phyloP scores from a whole-genome alignment of 2,797 vertebrate genomes.

The Crenuchus spilurus region DNA sequence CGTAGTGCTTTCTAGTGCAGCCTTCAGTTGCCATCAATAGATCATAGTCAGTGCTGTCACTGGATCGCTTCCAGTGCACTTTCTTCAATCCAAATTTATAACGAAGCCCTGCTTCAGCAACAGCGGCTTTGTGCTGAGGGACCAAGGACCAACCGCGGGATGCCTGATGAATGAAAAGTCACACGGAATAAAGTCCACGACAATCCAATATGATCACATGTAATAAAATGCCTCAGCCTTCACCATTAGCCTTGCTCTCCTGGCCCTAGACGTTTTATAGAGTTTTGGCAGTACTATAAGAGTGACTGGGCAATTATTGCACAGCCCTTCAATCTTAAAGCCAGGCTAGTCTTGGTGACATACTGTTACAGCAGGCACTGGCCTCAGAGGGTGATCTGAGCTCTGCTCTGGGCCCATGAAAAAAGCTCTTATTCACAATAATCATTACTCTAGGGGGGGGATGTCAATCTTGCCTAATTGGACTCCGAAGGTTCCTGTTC shows the following conservation, averaged over 20 bases:
- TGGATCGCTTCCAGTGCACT: background rate
- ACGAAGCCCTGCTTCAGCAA: background rate
- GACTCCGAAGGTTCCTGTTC: slow-evolving; percentile 57
- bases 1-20: background rate
- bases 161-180: background rate
- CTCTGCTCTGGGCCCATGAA: slow-evolving; percentile 58
- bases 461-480: slow-evolving; percentile 69
- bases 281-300: slow-evolving; percentile 39
- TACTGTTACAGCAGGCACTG: slow-evolving; percentile 12
- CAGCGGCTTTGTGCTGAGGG: background rate
- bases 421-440: slow-evolving; percentile 60
- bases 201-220: slow-evolving; percentile 8
- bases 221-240: slow-evolving; percentile 38
- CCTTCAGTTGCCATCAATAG: background rate
- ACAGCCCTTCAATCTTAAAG: slow-evolving; percentile 39
- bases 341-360: slow-evolving; percentile 19
- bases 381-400: slow-evolving; percentile 50
- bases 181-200: slow-evolving; percentile 1
- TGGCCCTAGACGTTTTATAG: slow-evolving; percentile 34
- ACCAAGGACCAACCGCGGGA: background rate
- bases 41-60: background rate
- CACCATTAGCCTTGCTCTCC: slow-evolving; percentile 6
- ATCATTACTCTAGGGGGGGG: slow-evolving; percentile 60
- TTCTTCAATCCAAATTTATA: background rate
- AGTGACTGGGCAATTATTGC: slow-evolving; percentile 39